Evolutionary conservation across 2,888 invertebrate genomes (phyloP).

Genomic region (Agriopis aurantiaria): DNA sequence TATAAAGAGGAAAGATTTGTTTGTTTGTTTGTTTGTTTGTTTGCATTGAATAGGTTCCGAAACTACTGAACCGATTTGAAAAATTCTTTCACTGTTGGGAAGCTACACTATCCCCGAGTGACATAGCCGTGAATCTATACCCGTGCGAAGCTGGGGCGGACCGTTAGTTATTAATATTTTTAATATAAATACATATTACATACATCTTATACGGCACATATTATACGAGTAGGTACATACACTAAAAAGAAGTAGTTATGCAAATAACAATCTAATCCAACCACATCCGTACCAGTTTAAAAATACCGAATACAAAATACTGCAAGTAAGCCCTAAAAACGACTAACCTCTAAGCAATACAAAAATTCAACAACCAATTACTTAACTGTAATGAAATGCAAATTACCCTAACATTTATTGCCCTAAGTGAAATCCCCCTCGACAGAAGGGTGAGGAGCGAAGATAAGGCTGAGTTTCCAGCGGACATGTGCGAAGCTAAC

Average conservation of each 20-base stretch:
- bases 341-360: conserved; percentile 29
- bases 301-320: conserved; percentile 18
- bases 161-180: no score
- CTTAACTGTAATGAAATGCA: conserved; percentile 47
- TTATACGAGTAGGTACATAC: neutral
- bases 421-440: conserved; percentile 42
- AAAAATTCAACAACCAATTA: conserved; percentile 46
- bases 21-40: no score
- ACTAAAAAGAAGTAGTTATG: neutral
- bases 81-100: no score
- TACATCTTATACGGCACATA: neutral
- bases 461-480: conserved; percentile 24
- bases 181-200: neutral
- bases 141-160: no score
- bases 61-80: no score
- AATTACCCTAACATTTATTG: conserved; percentile 47
- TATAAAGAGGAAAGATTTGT: no score
- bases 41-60: no score
- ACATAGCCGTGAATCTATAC: no score
- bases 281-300: neutral
- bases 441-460: conserved; percentile 35
- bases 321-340: conserved; percentile 12
- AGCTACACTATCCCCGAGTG: no score
- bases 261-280: neutral
- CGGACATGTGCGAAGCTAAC: neutral